These are phyloP conservation scores for Rafetus swinhoei DNA, from an alignment of 2,113 vertebrate genomes.

Conservation along the genomic window DNA sequence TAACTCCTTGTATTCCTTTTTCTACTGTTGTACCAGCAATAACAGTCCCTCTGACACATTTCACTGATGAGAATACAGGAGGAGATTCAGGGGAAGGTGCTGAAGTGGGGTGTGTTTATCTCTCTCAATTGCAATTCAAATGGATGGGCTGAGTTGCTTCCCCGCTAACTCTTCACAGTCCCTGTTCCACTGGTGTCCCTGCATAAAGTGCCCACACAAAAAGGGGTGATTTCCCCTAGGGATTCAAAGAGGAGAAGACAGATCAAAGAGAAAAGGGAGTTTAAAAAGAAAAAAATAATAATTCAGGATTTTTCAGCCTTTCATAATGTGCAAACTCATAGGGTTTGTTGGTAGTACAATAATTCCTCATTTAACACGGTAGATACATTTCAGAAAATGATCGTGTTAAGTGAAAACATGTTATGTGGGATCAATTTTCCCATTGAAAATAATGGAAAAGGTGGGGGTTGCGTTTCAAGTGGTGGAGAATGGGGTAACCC, in stretches of 20 bases:
- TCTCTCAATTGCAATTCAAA: background rate
- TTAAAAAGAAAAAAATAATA: background rate
- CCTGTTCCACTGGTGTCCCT: no score
- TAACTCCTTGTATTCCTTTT: background rate
- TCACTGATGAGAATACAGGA: background rate
- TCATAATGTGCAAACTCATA: conserved; percentile 20
- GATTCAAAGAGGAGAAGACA: background rate
- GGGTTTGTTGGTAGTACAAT: background rate
- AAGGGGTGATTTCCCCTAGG: background rate
- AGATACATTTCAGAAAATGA: no score
- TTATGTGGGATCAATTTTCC: no score
- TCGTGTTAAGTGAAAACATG: no score
- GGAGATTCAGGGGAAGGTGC: background rate
- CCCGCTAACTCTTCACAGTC: no score
- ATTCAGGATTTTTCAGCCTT: background rate
- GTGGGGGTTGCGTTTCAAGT: no score
- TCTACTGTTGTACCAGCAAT: background rate
- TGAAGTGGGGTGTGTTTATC: background rate
- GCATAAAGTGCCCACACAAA: background rate
- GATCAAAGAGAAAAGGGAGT: background rate
- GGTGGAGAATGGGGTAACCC: no score
- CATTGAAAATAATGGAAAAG: no score
- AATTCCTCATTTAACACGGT: no score
- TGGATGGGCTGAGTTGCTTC: no score
- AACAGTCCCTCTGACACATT: background rate